Base-by-base conservation (phyloP, 2,797 vertebrate species). In the Bovichtus diacanthus region DNA sequence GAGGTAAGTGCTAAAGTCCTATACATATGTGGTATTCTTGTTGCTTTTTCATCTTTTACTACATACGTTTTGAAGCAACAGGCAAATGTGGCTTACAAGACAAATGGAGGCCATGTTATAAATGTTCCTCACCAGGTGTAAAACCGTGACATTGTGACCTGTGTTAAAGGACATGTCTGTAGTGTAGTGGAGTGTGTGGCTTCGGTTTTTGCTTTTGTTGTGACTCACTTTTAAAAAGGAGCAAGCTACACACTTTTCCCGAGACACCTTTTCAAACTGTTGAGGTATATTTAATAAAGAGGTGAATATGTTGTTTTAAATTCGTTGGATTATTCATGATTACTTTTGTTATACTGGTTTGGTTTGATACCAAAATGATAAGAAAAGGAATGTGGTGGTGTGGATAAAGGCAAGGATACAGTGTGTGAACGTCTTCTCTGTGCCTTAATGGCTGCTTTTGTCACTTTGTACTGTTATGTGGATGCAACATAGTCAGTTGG, bases 391-490 rank as follows among this genome's bases (percentile, higher is more conserved):
- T 46, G 13, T 12, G 21, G 21, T 16, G 13, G 16, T 29, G 16
- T 47, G 34, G 58, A 66, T 72, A 25, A 54, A 59, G 6, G 16
- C 51, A 59, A 44, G 78, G 13, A 66, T 27, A 3, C 41, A 44
- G 51, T 44, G 41, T 50, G 19, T 56, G 23, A 39, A 27, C 36
- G 10, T 74, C 15, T 54, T 34, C 41, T 49, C 36, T 46, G 4
- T 4, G 10, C 6, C 18, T 58, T 15, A 6, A 8, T 19, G 47
- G 55, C 51, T 74, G 34, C n/a, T 51, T 73, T 74, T 67, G 11
- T 71, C 38, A 51, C 34, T 34, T 64, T 55, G 39, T 59, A 3
- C 29, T 59, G 63, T 41, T 75, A 21, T 80, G 53, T 63, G 34
- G 44, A 55, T 63, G 61, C 65, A 64, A 19, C 72, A 59, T 7